Evolutionary conservation across 1,140 invertebrate species (phyloP).

Genomic region (Zaprionus camerounensis): DNA sequence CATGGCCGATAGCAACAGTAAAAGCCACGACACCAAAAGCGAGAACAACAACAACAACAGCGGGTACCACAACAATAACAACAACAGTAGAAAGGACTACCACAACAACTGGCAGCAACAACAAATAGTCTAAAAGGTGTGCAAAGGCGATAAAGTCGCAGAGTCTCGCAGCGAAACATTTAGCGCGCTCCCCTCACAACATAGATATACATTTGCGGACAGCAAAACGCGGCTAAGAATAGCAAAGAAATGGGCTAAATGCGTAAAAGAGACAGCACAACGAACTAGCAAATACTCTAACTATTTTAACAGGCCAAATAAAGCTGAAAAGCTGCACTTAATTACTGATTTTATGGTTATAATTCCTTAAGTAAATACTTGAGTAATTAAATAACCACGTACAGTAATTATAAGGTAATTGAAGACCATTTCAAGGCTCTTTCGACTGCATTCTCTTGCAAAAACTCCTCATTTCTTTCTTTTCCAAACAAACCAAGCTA

Average conservation of each 20-base stretch:
- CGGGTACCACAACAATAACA: background rate
- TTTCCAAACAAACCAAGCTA: background rate
- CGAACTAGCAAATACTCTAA: background rate
- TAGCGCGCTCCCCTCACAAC: background rate
- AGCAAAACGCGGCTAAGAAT: constrained; percentile 16
- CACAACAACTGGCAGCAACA: constrained; percentile 14
- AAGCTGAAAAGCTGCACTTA: background rate
- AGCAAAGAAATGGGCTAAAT: constrained; percentile 17
- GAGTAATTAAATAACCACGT: background rate
- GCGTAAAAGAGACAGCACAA: background rate
- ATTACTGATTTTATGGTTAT: background rate
- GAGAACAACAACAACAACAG: constrained; percentile 5
- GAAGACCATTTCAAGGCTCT: background rate
- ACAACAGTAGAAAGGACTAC: background rate
- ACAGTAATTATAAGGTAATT: background rate
- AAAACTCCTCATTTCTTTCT: no score
- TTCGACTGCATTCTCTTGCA: no score
- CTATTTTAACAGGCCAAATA: background rate
- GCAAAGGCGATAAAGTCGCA: constrained; percentile 32
- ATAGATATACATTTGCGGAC: constrained; percentile 44
- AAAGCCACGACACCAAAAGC: background rate
- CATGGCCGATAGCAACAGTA: constrained; percentile 26
- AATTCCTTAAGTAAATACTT: background rate
- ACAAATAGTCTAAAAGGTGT: constrained; percentile 47
- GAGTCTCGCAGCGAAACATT: constrained; percentile 28